Evolutionary conservation across 1,140 invertebrate genomes (phyloP), one percentile per base, ranked within the genome.

Genomic region (Euwallacea similis): DNA sequence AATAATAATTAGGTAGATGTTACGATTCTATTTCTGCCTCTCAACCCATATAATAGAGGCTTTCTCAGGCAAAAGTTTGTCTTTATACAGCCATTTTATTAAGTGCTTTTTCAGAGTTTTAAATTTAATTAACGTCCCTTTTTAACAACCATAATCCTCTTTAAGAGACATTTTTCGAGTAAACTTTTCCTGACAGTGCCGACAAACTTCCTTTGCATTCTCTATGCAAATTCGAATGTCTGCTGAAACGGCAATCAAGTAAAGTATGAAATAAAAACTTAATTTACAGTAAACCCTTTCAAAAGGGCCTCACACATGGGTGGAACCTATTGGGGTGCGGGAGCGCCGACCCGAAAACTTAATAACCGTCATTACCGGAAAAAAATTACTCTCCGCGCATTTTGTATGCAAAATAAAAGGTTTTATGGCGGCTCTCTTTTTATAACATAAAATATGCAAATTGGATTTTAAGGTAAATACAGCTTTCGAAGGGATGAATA

Each of bases 401-500:
- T 69, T 69, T 69, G 59, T 63, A 62, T 69, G 60, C 67, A 63
- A 69, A 69, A 69, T 69, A 69, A 69, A 69, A 60, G 33, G 47
- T 42, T 33, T 69, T 69, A 69, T 63, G 44, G 13, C 47, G 46
- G 21, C 21, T 33, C 21, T 33, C 21, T 53, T 69, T 69, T 63
- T 62, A 69, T 63, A 55, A 54, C 55, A 62, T 69, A 69, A 69
- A 62, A 69, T 69, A 69, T 69, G 67, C 50, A 62, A 69, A 69
- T 69, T 62, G 59, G 67, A 43, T 69, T 69, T 69, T 69, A 69
- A 63, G 67, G 59, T 69, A 69, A 69, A 69, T 62, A 62, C 44
- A 62, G 67, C 60, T 44, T 55, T n/a, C 9, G 44, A 62, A 16
- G 42, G n/a, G 59, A 47, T 7, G 67, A 62, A 69, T 69, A 63